Evolutionary conservation across 2,797 vertebrate species (phyloP), one percentile per base, ranked within the genome.

Genomic region (Sebastes vulpes): DNA sequence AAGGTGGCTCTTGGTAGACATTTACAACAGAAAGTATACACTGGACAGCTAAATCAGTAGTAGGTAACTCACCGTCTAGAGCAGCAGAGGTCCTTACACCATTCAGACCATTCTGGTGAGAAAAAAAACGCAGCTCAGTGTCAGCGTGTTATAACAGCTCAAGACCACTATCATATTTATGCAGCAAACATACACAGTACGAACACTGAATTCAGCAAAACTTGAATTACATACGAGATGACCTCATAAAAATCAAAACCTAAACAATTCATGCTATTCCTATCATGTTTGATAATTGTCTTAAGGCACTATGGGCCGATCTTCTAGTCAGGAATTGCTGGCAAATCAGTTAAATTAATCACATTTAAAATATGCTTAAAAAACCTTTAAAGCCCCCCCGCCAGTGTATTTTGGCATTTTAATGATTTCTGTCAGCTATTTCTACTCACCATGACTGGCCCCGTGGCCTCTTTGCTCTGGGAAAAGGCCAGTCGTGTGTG

Each of bases 21-120:
- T 58, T 50, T 46, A 61, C 23, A 46, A 28, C 9, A 29, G 42
- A 53, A 60, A 38, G 16, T 26, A 35, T 26, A 5, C 6, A 65
- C 3, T 56, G 2, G 74, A 70, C 9, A 50, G 28, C 76, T n/a
- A 31, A 72, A 65, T 26, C 25, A 50, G 12, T 38, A 25, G 59
- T 20, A 6, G 46, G 53, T 14, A 69, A 97, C 98, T 97, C 96
- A 99, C 98, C 93, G 93, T 98, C 98, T 83, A 97, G 90, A 86
- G 96, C 88, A 92, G 96, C 94, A 86, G 97, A 97, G 68, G 95
- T 96, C 93, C 96, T 96, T 83, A 95, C 94, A 94, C 96, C 91
- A 54, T 96, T 96, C 87, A 97, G 97, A 89, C 98, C 98, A 0
- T 98, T 99, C 98, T 99, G 90, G 65, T 80, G 92, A 77, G 84